Evolutionary conservation across 2,113 vertebrate species (phyloP).

Genomic region (Caretta caretta): DNA sequence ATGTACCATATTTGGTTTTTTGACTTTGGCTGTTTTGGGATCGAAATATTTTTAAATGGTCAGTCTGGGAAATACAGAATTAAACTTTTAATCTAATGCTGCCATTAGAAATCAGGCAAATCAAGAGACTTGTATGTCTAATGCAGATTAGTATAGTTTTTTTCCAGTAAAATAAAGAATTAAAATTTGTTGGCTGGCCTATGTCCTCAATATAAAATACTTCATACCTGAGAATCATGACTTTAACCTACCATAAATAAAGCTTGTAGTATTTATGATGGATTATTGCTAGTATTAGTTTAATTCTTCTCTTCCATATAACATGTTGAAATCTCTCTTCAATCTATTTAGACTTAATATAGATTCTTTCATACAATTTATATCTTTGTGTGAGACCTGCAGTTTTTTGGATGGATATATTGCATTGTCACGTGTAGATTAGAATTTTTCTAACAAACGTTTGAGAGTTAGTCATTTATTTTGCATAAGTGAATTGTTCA

Average conservation of each 20-base stretch:
- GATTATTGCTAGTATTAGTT: background rate
- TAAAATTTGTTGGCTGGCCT: fast-evolving
- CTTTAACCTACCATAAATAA: background rate
- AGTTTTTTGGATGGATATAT: background rate
- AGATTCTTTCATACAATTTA: background rate
- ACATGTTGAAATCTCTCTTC: background rate
- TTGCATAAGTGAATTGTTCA: background rate
- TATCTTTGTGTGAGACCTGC: background rate
- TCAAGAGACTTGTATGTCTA: background rate
- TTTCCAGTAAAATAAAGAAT: background rate
- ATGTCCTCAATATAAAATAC: background rate
- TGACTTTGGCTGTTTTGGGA: background rate
- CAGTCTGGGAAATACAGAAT: background rate
- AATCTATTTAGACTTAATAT: background rate
- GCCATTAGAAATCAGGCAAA: background rate
- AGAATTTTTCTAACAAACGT: background rate
- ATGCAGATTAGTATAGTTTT: background rate
- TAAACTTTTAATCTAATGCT: fast-evolving
- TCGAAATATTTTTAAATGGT: background rate
- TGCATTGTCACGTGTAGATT: background rate
- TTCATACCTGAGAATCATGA: background rate
- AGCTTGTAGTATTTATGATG: background rate
- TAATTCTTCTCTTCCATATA: background rate
- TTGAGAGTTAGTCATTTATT: background rate
- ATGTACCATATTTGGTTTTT: background rate